Evolutionary conservation across 2,797 vertebrate species (phyloP).

Genomic region (Pseudochaenichthys georgianus): DNA sequence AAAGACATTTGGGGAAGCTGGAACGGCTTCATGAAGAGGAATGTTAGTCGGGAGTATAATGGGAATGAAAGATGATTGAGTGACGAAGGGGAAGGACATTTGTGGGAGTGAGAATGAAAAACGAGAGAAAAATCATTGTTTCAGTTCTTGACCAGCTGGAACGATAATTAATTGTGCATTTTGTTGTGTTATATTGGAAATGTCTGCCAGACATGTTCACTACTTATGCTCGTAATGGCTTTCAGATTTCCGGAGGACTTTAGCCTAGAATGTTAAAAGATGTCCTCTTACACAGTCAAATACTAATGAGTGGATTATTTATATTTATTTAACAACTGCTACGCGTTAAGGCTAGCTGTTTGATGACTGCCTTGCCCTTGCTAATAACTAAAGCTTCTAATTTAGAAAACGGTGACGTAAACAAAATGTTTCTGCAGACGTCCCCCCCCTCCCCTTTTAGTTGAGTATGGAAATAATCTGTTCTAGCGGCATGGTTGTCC

Average conservation of each 20-base stretch:
- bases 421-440: slow-evolving; percentile 14
- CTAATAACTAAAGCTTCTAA: slow-evolving; percentile 23
- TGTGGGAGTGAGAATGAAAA: not conserved
- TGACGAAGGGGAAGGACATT: not conserved
- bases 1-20: too few relatives aligned
- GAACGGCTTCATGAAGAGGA: not conserved
- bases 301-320: not conserved
- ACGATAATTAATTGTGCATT: not conserved
- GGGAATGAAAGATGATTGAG: not conserved
- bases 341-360: not conserved
- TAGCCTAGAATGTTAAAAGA: not conserved
- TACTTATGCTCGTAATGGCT: not conserved
- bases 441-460: slow-evolving; percentile 46
- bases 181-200: not conserved
- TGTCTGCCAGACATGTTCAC: not conserved
- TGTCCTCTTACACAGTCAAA: not conserved
- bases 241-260: not conserved
- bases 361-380: not conserved
- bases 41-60: slow-evolving; percentile 12
- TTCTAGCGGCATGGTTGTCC: slow-evolving; percentile 5
- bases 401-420: slow-evolving; percentile 57
- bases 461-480: slow-evolving; percentile 70
- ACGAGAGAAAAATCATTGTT: not conserved
- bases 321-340: not conserved
- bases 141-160: slow-evolving; percentile 6